These are phyloP conservation scores for Subanguina moxae DNA, from an alignment of 1,140 invertebrate species.

Conservation along the genomic window DNA sequence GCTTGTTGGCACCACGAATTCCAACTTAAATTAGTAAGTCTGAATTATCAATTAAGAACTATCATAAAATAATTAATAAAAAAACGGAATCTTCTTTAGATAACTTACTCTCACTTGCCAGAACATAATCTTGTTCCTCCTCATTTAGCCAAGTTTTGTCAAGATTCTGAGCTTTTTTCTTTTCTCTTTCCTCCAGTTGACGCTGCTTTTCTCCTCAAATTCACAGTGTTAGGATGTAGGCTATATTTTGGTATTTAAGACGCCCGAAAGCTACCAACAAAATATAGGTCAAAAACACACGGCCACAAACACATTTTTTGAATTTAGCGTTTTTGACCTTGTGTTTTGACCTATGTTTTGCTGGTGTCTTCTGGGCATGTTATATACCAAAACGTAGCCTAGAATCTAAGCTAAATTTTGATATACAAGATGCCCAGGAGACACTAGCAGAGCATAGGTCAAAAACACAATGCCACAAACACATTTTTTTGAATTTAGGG, in stretches of 20 bases:
- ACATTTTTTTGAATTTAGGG: no score
- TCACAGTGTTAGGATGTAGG: not conserved
- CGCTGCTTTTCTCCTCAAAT: slow-evolving; percentile 4
- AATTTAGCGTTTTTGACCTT: no score
- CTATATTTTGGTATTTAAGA: not conserved
- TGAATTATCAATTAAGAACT: not conserved
- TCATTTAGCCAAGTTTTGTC: slow-evolving; percentile 8
- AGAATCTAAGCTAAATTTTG: no score
- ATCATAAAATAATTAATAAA: slow-evolving; percentile 9
- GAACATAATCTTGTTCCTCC: not conserved
- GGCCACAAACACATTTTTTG: no score
- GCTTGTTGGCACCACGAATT: not conserved
- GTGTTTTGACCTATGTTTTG: no score
- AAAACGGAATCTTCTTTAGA: no score
- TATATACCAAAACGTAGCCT: no score
- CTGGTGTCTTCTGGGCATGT: no score
- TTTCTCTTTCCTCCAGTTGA: slow-evolving; percentile 1
- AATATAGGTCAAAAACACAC: not conserved
- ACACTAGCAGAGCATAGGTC: no score
- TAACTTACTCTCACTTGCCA: slow-evolving; percentile 10
- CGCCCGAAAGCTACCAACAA: no score
- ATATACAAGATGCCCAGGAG: no score
- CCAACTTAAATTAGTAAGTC: not conserved
- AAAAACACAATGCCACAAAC: no score
- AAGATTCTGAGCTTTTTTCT: not conserved